Percentiles rank a stretch among this genome's conserved stretches.
Conservation (phyloP, 2,113 vertebrate genomes). For the Galemys pyrenaicus region DNA sequence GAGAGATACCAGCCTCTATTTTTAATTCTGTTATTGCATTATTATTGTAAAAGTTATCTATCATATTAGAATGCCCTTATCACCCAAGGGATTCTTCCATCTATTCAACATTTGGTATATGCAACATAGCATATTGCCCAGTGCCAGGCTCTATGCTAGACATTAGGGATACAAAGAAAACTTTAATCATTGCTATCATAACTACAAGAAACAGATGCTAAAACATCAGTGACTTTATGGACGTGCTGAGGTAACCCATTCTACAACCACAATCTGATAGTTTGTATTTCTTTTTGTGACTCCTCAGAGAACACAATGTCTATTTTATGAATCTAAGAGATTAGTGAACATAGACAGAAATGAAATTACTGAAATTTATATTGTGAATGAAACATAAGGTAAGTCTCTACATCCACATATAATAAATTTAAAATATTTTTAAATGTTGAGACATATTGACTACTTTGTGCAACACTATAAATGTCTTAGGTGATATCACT, state of each 20-base stretch:
- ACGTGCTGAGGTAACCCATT: not conserved
- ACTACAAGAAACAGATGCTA: not conserved
- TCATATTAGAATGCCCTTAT: not conserved
- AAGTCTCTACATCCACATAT: not conserved
- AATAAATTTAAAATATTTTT: constrained; percentile 2
- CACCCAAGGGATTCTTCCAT: not conserved
- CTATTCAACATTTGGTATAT: not conserved
- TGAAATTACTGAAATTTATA: not conserved
- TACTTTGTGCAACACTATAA: not conserved
- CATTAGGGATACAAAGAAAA: not conserved
- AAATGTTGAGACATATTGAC: not conserved
- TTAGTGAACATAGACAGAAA: not conserved
- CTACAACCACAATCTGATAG: not conserved
- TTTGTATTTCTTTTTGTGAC: not conserved
- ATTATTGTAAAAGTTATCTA: constrained; percentile 15
- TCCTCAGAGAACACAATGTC: not conserved
- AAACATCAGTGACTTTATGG: not conserved
- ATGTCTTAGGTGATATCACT: not conserved
- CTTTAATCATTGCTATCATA: not conserved
- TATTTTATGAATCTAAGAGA: not conserved
- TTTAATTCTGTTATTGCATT: not conserved
- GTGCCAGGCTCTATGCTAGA: not conserved
- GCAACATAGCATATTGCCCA: not conserved
- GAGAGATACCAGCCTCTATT: not conserved
- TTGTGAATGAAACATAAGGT: not conserved